Conservation (phyloP, 2,797 vertebrate species). For the Labeo calbasu region DNA sequence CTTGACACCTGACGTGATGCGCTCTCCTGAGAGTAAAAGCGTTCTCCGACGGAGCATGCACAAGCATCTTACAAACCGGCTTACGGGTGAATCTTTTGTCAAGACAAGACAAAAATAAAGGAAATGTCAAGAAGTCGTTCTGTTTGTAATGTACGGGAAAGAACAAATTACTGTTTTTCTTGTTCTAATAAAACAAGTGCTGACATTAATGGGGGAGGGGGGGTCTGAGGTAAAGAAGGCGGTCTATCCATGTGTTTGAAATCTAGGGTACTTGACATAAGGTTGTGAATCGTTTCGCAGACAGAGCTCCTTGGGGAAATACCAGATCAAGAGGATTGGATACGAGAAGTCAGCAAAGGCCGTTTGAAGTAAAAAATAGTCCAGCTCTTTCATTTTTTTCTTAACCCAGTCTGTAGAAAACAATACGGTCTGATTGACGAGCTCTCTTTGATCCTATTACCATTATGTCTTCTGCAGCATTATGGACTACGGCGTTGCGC, state of each 20-base stretch:
- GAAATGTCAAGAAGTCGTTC: constrained; percentile 9
- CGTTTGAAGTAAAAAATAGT: constrained; percentile 40
- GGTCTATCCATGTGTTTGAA: constrained; percentile 24
- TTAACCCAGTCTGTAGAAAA: constrained; percentile 28
- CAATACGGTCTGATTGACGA: constrained; percentile 2
- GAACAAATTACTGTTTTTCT: constrained; percentile 15
- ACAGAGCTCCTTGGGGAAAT: neutral
- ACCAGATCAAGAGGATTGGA: constrained; percentile 26
- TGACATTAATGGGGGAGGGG: constrained; percentile 12
- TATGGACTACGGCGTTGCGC: neutral
- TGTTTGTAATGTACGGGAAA: constrained; percentile 13
- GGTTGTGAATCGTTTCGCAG: constrained; percentile 18
- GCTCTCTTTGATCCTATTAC: constrained; percentile 34
- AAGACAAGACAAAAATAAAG: neutral
- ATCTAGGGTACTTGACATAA: constrained; percentile 24
- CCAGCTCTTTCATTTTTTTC: constrained; percentile 15
- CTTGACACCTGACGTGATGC: neutral
- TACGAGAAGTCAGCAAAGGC: constrained; percentile 10
- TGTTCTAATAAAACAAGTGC: constrained; percentile 19
- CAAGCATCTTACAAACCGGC: neutral
- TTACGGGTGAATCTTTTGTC: constrained; percentile 19
- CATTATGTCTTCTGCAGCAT: constrained; percentile 35
- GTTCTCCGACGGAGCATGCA: neutral
- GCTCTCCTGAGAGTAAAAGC: neutral
- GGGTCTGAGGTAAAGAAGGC: constrained; percentile 2